Evolutionary conservation across 1,140 invertebrate species (phyloP).

Genomic region (Mamestra configurata): DNA sequence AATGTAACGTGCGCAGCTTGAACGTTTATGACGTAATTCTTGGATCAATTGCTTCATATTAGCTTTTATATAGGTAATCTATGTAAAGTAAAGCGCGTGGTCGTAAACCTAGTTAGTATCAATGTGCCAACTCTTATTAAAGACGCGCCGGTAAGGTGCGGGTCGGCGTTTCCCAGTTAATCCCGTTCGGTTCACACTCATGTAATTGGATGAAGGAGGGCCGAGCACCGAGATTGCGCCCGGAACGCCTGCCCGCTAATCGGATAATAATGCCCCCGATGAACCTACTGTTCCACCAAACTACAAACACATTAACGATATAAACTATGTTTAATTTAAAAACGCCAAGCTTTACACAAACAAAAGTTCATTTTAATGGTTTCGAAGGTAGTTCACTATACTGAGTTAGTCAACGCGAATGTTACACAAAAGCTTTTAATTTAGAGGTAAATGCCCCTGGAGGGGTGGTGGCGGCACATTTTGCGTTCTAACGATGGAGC

Average conservation of each 20-base stretch:
- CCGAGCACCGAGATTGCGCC: slow-evolving; percentile 74
- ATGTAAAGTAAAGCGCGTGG: slow-evolving; percentile 18
- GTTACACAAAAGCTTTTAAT: slow-evolving; percentile 67
- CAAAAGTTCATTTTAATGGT: slow-evolving; percentile 10
- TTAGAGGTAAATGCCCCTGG: slow-evolving; percentile 63
- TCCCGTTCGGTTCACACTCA: slow-evolving; percentile 80
- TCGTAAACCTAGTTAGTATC: slow-evolving; percentile 51
- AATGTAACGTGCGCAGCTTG: slow-evolving; percentile 9
- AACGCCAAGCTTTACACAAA: neutral
- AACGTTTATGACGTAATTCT: slow-evolving; percentile 10
- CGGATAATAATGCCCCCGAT: slow-evolving; percentile 78
- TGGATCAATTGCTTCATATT: slow-evolving; percentile 19
- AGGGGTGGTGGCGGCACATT: slow-evolving; percentile 55
- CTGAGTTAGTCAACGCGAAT: slow-evolving; percentile 49
- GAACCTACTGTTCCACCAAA: slow-evolving; percentile 51
- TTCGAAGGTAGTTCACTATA: slow-evolving; percentile 32
- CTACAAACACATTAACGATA: slow-evolving; percentile 23
- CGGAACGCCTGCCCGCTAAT: slow-evolving; percentile 76
- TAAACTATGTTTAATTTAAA: slow-evolving; percentile 8
- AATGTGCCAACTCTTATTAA: slow-evolving; percentile 40
- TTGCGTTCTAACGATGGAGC: slow-evolving; percentile 34
- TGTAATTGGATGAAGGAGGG: slow-evolving; percentile 84
- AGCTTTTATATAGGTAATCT: slow-evolving; percentile 9
- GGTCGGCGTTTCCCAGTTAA: slow-evolving; percentile 65
- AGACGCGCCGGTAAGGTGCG: slow-evolving; percentile 34